Percentiles rank a stretch among this genome's conserved stretches.
Conservation (phyloP, 2,888 invertebrate genomes). For the Noctua janthe region DNA sequence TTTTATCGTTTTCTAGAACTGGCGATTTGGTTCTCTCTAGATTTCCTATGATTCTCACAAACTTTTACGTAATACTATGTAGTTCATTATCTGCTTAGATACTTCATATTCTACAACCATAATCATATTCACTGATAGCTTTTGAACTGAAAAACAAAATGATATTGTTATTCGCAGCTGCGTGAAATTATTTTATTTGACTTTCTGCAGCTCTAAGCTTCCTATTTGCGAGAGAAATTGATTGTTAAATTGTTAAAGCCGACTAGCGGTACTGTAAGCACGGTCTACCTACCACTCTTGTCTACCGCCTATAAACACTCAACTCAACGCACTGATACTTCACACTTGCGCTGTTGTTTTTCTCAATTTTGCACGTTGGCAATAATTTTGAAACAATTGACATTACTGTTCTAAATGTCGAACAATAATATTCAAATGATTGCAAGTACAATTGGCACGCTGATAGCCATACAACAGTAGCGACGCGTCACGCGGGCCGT, state of each 20-base stretch:
- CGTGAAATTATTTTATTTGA: slow-evolving; percentile 47
- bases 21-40: neutral
- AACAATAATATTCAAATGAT: slow-evolving; percentile 19
- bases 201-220: slow-evolving; percentile 10
- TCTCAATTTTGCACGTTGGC: slow-evolving; percentile 5
- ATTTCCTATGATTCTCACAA: neutral
- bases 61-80: neutral
- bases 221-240: slow-evolving; percentile 14
- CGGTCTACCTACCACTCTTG: neutral
- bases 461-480: slow-evolving; percentile 42
- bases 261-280: neutral
- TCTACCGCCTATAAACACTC: neutral
- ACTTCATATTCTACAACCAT: neutral
- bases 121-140: neutral
- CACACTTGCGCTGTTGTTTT: slow-evolving; percentile 1
- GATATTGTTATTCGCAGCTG: slow-evolving; percentile 21
- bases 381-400: slow-evolving; percentile 22
- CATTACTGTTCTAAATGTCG: slow-evolving; percentile 9
- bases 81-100: neutral
- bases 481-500: neutral
- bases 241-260: neutral
- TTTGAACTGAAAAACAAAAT: slow-evolving; percentile 17
- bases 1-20: neutral
- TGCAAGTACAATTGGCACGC: slow-evolving; percentile 16
- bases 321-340: neutral